phyloP scores from a whole-genome alignment of 2,888 invertebrate genomes.

The Colostygia pectinataria region DNA sequence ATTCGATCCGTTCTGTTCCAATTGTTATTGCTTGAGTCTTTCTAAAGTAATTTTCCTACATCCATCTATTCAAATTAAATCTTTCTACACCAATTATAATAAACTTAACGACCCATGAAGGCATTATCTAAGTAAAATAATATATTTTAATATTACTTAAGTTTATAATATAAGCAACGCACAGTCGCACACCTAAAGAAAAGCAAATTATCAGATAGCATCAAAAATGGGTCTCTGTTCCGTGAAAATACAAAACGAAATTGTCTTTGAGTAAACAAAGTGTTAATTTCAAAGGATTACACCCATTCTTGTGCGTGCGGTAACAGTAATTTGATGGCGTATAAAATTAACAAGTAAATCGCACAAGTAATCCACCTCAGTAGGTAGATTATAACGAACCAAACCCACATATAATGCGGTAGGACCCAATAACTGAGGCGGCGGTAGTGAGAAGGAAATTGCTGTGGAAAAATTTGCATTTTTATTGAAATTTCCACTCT shows the following conservation, averaged over 20 bases:
- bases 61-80: no score
- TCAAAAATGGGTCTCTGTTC: slow-evolving; percentile 25
- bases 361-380: slow-evolving; percentile 48
- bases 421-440: slow-evolving; percentile 68
- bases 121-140: no score
- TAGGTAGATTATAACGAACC: slow-evolving; percentile 54
- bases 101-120: no score
- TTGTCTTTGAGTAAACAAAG: slow-evolving; percentile 48
- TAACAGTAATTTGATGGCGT: slow-evolving; percentile 58
- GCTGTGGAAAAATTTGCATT: slow-evolving; percentile 76
- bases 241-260: slow-evolving; percentile 43
- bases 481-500: slow-evolving; percentile 81
- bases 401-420: slow-evolving; percentile 64
- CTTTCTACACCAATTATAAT: no score
- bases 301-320: slow-evolving; percentile 54
- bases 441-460: slow-evolving; percentile 72
- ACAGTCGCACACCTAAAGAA: slow-evolving; percentile 20
- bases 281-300: slow-evolving; percentile 53
- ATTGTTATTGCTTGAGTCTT: slow-evolving; percentile 10
- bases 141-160: neutral
- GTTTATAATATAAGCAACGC: slow-evolving; percentile 9
- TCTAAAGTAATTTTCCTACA: neutral
- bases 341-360: slow-evolving; percentile 63
- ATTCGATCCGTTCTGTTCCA: slow-evolving; percentile 22
- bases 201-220: slow-evolving; percentile 29